Percentiles rank a stretch among this genome's conserved stretches.
Evolutionary conservation across 2,888 invertebrate species (phyloP).

Genomic region (Alcis repandata): DNA sequence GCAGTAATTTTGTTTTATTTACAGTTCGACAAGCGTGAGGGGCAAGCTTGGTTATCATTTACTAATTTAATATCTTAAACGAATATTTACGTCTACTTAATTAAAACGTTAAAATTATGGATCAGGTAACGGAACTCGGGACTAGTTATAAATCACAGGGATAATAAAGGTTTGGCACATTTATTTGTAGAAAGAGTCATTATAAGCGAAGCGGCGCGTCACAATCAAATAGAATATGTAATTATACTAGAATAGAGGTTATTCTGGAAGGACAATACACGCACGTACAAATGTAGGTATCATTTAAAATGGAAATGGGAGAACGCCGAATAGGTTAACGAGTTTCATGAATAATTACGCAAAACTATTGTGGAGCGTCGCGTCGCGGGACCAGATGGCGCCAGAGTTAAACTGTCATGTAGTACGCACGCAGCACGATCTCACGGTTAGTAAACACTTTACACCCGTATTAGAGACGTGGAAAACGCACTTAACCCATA

Average conservation of each 20-base stretch:
- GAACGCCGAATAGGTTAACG: constrained; percentile 59
- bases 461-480: not conserved
- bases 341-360: constrained; percentile 63
- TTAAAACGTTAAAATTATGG: constrained; percentile 46
- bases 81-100: constrained; percentile 50
- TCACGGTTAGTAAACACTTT: not conserved
- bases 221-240: constrained; percentile 59
- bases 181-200: constrained; percentile 54
- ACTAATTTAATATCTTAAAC: constrained; percentile 36
- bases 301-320: constrained; percentile 66
- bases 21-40: constrained; percentile 81
- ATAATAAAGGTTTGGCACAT: constrained; percentile 70
- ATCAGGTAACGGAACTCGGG: constrained; percentile 47
- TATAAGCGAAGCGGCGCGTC: constrained; percentile 66
- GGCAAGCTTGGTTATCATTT: constrained; percentile 73
- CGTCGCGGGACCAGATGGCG: constrained; percentile 39
- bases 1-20: constrained; percentile 76
- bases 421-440: constrained; percentile 31
- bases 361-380: constrained; percentile 60
- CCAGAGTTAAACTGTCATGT: constrained; percentile 38
- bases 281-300: constrained; percentile 54
- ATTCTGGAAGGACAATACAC: constrained; percentile 61
- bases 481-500: too few relatives aligned
- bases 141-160: constrained; percentile 39
- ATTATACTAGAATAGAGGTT: constrained; percentile 55